Conservation (phyloP, 2,113 vertebrate genomes). For the Odontesthes bonariensis region DNA sequence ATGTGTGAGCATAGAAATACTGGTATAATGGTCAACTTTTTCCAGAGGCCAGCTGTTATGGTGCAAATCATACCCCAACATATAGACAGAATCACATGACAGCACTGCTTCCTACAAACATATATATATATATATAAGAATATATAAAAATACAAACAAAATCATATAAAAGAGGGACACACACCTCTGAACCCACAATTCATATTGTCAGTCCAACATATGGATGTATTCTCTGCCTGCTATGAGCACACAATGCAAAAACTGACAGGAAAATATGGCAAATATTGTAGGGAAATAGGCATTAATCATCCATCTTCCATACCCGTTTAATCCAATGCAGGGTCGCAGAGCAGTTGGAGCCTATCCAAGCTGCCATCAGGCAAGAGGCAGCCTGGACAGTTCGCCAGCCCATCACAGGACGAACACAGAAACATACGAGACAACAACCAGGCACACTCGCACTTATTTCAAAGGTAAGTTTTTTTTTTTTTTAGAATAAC, state of each 20-base stretch:
- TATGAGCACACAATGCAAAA: not conserved
- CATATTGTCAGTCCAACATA: constrained; percentile 25
- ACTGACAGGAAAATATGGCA: not conserved
- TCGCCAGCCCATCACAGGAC: no score
- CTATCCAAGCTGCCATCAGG: no score
- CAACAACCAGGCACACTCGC: no score
- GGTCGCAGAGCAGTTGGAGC: no score
- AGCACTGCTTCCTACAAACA: not conserved
- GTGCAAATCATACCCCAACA: constrained; percentile 39
- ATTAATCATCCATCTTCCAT: no score
- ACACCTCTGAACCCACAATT: constrained; percentile 11
- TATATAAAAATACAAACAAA: constrained; percentile 39
- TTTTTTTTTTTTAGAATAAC: no score
- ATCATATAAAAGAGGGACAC: constrained; percentile 18
- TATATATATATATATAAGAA: no score
- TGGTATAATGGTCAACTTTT: constrained; percentile 18
- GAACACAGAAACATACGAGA: no score
- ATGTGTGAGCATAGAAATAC: constrained; percentile 2
- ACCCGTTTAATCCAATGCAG: no score
- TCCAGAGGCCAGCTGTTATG: constrained; percentile 29
- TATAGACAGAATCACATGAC: constrained; percentile 14
- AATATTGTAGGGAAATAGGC: no score
- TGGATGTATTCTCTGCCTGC: constrained; percentile 1
- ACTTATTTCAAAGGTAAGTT: no score
- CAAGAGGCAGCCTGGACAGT: no score